These are phyloP conservation scores for Sebastes kiyomatsui DNA, from an alignment of 2,797 vertebrate species.

Conservation along the genomic window DNA sequence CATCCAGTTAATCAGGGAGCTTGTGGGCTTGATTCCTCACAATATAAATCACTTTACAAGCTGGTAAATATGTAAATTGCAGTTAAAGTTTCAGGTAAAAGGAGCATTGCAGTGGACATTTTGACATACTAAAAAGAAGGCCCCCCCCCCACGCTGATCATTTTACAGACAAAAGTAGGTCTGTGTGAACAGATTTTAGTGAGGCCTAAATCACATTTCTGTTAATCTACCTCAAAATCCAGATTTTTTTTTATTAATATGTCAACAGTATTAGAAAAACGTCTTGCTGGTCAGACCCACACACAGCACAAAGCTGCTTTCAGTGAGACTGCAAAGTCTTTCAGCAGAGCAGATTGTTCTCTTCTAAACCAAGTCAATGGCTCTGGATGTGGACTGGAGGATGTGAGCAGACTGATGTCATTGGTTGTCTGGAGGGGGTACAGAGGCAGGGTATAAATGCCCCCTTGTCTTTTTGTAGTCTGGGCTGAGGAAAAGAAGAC, in stretches of 20 bases:
- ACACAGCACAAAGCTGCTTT: constrained; percentile 31
- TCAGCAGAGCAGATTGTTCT: constrained; percentile 55
- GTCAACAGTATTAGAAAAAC: constrained; percentile 8
- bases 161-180: not conserved
- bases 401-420: constrained; percentile 62
- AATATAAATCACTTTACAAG: not conserved
- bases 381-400: constrained; percentile 58
- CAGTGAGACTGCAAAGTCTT: constrained; percentile 38
- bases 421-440: constrained; percentile 64
- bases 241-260: not conserved
- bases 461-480: constrained; percentile 65
- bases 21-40: not conserved
- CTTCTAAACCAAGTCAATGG: constrained; percentile 49
- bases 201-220: not conserved
- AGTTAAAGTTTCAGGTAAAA: not conserved
- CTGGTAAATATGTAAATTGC: not conserved
- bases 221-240: not conserved
- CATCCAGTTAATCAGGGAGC: not conserved
- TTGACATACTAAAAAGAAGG: not conserved
- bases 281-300: constrained; percentile 8
- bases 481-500: constrained; percentile 47
- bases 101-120: not conserved
- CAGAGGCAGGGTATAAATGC: constrained; percentile 68
- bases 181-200: not conserved
- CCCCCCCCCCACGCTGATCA: too few species aligned